phyloP scores from a whole-genome alignment of 2,113 vertebrate genomes.

The Rhombomys opimus region DNA sequence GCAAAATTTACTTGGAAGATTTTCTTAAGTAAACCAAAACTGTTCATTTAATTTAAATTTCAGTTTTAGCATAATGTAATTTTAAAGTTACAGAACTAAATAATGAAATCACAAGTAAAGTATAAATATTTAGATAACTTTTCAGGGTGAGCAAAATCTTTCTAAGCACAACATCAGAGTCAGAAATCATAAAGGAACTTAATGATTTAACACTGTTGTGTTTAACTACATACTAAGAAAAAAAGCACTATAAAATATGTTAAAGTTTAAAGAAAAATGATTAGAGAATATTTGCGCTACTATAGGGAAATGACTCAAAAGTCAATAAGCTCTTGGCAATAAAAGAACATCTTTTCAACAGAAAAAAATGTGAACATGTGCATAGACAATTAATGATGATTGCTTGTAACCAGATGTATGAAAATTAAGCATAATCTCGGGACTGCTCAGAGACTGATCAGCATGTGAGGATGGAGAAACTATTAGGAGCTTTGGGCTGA shows the following conservation, averaged over 20 bases:
- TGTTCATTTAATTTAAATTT: conserved; percentile 15
- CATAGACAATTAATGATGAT: background rate
- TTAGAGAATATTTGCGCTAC: background rate
- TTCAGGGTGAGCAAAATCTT: background rate
- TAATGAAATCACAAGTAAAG: conserved; percentile 2
- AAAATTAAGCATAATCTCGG: background rate
- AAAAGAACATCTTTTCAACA: background rate
- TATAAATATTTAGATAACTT: background rate
- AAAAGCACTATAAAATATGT: background rate
- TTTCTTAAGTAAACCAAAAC: background rate
- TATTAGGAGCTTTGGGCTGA: background rate
- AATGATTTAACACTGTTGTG: background rate
- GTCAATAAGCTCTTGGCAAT: background rate
- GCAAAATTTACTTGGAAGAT: background rate
- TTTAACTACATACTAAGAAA: background rate
- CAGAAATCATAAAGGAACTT: background rate
- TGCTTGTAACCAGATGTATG: background rate
- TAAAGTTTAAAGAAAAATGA: conserved; percentile 42
- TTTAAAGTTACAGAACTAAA: background rate
- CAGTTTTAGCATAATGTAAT: background rate
- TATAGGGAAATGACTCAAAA: conserved; percentile 31
- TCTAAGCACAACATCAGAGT: background rate
- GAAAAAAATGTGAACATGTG: background rate
- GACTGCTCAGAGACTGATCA: background rate
- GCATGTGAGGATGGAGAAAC: background rate